Evolutionary conservation across 2,113 vertebrate species (phyloP).

Genomic region (Petrocephalus microphthalmus): DNA sequence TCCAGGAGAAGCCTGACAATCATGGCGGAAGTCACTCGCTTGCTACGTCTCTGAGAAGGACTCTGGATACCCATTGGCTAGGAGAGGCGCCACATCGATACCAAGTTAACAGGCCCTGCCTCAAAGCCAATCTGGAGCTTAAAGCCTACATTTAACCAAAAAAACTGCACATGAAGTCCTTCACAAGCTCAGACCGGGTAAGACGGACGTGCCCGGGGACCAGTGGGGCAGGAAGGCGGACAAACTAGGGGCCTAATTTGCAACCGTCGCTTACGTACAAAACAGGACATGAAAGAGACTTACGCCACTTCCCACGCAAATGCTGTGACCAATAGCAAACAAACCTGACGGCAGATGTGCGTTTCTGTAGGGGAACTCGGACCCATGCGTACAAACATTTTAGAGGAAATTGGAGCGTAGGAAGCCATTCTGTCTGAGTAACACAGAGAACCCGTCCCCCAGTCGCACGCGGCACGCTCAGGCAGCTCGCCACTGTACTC

Average conservation of each 20-base stretch:
- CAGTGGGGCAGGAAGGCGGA: background rate
- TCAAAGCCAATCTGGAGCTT: background rate
- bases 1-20: slow-evolving; percentile 17
- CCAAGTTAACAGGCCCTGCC: background rate
- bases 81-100: background rate
- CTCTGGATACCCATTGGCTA: background rate
- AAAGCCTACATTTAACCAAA: background rate
- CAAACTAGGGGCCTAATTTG: background rate
- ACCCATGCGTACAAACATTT: too few species aligned
- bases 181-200: background rate
- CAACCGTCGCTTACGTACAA: too few species aligned
- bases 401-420: too few species aligned
- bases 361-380: too few species aligned
- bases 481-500: background rate
- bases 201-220: background rate
- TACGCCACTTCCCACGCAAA: too few species aligned
- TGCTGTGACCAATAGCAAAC: too few species aligned
- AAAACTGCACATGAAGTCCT: background rate
- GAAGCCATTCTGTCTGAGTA: too few species aligned
- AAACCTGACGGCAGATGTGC: too few species aligned
- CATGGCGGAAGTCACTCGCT: background rate
- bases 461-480: background rate
- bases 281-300: too few species aligned
- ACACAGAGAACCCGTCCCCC: background rate
- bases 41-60: background rate